Conservation (phyloP, 2,888 invertebrate species). For the Nezara viridula region DNA sequence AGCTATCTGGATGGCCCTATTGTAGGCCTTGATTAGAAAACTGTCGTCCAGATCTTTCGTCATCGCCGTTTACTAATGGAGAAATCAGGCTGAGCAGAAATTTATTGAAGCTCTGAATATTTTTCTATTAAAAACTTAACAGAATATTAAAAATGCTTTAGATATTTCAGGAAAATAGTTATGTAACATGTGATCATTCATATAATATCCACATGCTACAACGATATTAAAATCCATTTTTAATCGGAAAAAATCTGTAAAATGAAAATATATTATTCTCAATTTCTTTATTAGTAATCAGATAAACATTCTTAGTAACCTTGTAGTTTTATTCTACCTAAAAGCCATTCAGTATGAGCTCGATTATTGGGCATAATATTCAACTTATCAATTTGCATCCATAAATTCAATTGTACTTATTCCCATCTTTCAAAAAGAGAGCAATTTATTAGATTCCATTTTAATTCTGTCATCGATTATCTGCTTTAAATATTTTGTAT, state of each 20-base stretch:
- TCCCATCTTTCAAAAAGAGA: too few relatives aligned
- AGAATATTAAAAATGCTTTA: neutral
- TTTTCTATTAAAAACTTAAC: neutral
- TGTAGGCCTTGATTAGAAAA: neutral
- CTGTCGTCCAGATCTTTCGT: slow-evolving; percentile 2
- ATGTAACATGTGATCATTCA: neutral
- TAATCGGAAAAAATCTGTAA: neutral
- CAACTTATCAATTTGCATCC: too few relatives aligned
- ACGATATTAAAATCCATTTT: neutral
- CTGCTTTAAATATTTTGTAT: too few relatives aligned
- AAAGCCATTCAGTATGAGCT: too few relatives aligned
- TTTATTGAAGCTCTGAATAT: neutral
- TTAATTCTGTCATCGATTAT: too few relatives aligned
- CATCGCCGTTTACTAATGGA: neutral
- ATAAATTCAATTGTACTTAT: too few relatives aligned
- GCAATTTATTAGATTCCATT: too few relatives aligned
- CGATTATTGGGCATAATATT: too few relatives aligned
- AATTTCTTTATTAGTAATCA: too few relatives aligned
- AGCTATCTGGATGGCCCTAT: slow-evolving; percentile 9
- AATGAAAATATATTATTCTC: neutral
- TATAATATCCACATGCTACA: neutral
- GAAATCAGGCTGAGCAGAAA: neutral
- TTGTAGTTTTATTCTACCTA: too few relatives aligned
- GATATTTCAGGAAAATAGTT: neutral
- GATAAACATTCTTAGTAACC: too few relatives aligned